Conservation (phyloP, 2,113 vertebrate species). For the Microcebus griseorufus region DNA sequence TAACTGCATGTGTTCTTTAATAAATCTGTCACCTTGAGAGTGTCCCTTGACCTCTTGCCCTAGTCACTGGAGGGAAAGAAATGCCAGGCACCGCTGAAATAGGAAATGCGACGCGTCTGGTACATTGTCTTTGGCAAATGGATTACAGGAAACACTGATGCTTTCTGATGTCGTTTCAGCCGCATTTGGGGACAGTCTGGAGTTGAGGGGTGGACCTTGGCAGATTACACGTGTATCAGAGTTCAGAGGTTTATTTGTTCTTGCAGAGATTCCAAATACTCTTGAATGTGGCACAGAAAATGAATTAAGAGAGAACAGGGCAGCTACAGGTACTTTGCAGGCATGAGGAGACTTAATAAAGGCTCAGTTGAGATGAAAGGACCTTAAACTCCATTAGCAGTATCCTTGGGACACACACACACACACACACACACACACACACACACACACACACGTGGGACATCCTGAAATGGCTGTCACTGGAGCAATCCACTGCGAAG, state of each 20-base stretch:
- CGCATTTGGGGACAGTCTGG: slow-evolving; percentile 17
- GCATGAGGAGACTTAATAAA: slow-evolving; percentile 66
- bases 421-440: background rate
- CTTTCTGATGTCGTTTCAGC: slow-evolving; percentile 30
- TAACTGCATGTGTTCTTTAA: slow-evolving; percentile 28
- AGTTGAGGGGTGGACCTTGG: slow-evolving; percentile 62
- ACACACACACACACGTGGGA: background rate
- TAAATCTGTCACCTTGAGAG: slow-evolving; percentile 60
- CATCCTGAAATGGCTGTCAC: background rate
- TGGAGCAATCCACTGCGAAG: slow-evolving; percentile 33
- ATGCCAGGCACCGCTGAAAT: background rate
- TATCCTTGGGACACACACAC: background rate
- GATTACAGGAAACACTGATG: slow-evolving; percentile 62
- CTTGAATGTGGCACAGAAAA: slow-evolving; percentile 43
- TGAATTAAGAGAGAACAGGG: slow-evolving; percentile 56
- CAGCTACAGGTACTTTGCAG: slow-evolving; percentile 50
- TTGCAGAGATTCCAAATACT: slow-evolving; percentile 70
- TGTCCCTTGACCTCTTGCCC: slow-evolving; percentile 53
- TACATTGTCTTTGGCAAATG: slow-evolving; percentile 67
- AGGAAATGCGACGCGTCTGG: slow-evolving; percentile 37
- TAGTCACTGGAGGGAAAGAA: slow-evolving; percentile 30
- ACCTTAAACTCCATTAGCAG: slow-evolving; percentile 53
- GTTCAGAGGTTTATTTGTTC: slow-evolving; percentile 70
- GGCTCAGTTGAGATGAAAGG: slow-evolving; percentile 35
- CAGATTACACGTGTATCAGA: slow-evolving; percentile 38